phyloP scores from a whole-genome alignment of 2,797 vertebrate species.

The Ibycter americanus region DNA sequence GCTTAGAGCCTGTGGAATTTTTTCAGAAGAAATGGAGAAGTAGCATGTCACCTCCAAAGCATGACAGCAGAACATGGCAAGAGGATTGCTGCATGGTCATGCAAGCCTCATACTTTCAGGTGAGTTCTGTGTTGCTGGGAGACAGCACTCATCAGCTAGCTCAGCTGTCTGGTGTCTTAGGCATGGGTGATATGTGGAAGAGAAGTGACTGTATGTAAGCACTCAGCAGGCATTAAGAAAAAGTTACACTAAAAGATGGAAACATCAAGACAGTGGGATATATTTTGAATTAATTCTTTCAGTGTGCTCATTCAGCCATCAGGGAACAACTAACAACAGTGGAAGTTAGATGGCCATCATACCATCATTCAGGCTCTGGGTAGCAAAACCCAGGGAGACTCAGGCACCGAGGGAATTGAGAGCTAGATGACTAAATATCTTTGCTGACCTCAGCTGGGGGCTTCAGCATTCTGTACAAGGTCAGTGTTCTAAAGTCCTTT shows the following conservation, averaged over 20 bases:
- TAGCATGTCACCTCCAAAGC: background rate
- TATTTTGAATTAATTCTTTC: background rate
- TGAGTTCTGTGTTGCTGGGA: background rate
- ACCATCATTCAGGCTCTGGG: background rate
- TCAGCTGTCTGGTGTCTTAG: background rate
- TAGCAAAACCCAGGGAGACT: background rate
- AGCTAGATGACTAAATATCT: background rate
- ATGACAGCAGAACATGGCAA: background rate
- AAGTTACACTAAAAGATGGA: background rate
- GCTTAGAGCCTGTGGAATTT: background rate
- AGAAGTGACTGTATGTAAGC: background rate
- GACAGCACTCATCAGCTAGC: background rate
- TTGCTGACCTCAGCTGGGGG: background rate
- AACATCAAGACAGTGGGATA: background rate
- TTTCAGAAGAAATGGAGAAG: conserved; percentile 2
- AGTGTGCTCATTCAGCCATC: background rate
- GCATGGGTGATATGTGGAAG: background rate
- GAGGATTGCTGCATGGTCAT: background rate
- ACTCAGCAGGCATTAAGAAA: background rate
- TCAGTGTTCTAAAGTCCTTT: background rate
- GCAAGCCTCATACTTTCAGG: background rate
- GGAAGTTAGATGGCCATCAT: background rate
- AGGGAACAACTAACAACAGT: background rate
- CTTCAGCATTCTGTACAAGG: background rate
- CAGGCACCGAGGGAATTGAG: background rate